A percentile compares a stretch with the other conserved stretches of the same genome.
These are phyloP conservation scores for Osedax frankpressi DNA, from an alignment of 2,888 invertebrate species.

Conservation along the genomic window DNA sequence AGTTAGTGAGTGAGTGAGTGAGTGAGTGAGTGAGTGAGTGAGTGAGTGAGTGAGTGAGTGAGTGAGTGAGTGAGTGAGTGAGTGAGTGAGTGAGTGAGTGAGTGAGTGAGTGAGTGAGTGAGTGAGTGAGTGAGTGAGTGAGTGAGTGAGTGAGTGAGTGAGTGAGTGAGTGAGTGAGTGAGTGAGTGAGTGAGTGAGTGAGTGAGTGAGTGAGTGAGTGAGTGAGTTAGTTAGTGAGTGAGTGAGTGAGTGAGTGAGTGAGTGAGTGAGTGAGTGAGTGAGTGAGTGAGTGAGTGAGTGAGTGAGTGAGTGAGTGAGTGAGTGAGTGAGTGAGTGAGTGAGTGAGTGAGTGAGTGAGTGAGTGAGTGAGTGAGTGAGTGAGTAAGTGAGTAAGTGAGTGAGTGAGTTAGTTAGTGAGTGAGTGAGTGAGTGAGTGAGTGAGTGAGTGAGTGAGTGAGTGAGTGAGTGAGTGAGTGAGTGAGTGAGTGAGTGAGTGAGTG, in stretches of 20 bases:
- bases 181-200: not conserved
- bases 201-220: not conserved
- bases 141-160: conserved; percentile 5
- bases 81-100: not conserved
- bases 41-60: not conserved
- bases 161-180: not conserved
- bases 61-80: conserved; percentile 1
- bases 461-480: conserved; percentile 5
- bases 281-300: conserved; percentile 1
- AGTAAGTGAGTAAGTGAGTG: too few species aligned
- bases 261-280: conserved; percentile 3
- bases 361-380: too few species aligned
- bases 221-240: too few species aligned
- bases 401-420: too few species aligned
- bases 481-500: conserved; percentile 1
- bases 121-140: conserved; percentile 4
- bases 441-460: conserved; percentile 1
- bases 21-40: conserved; percentile 1
- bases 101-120: not conserved
- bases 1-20: too few species aligned
- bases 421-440: conserved; percentile 4
- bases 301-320: conserved; percentile 3
- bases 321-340: conserved; percentile 5
- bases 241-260: not conserved
- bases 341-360: conserved; percentile 3